A percentile compares a stretch with the other conserved stretches of the same genome.
Conservation (phyloP, 2,113 vertebrate species). For the Meles meles region DNA sequence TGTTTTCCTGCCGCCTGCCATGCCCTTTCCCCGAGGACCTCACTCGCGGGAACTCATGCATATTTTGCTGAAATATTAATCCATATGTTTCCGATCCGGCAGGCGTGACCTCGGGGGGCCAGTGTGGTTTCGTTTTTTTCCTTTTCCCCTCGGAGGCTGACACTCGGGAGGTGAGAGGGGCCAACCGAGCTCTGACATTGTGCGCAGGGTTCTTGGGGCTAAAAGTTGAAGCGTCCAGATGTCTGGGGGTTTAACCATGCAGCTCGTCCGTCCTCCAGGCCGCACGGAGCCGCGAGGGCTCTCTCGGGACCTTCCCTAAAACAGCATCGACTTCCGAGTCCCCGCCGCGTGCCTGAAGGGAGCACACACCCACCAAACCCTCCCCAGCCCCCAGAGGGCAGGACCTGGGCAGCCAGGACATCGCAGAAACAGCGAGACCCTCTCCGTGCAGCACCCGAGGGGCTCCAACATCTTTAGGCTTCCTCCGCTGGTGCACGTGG, state of each 20-base stretch:
- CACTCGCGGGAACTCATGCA: neutral
- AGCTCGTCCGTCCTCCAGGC: accelerated
- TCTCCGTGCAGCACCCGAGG: accelerated
- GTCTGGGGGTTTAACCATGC: accelerated
- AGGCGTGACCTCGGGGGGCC: neutral
- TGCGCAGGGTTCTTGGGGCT: accelerated
- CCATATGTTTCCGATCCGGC: neutral
- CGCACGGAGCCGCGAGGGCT: accelerated
- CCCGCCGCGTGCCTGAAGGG: accelerated
- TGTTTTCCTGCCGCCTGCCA: neutral
- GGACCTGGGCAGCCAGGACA: accelerated
- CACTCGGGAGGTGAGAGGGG: neutral
- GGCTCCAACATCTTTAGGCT: accelerated
- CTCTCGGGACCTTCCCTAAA: accelerated
- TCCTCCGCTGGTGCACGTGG: accelerated
- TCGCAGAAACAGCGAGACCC: neutral
- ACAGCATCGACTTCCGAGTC: accelerated
- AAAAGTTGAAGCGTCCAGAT: neutral
- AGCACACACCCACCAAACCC: accelerated
- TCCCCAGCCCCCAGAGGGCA: accelerated
- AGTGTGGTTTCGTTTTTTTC: accelerated
- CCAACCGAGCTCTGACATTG: neutral
- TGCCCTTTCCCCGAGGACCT: neutral
- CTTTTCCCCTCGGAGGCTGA: neutral
- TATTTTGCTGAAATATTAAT: neutral